Base-by-base conservation (phyloP, 2,888 invertebrate species). In the Asteroscopus sphinx region DNA sequence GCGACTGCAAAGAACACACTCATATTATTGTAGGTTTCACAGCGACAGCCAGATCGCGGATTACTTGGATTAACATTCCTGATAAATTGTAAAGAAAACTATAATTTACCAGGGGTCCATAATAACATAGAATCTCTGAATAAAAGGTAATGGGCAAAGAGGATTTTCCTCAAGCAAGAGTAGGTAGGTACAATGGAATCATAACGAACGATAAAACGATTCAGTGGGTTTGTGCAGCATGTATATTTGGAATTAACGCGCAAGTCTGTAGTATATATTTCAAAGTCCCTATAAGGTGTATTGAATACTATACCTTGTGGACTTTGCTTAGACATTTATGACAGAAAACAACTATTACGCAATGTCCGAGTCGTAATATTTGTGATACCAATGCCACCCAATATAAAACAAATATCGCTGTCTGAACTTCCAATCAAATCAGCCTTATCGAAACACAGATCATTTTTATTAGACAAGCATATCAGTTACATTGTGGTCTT, bases 1-100 rank as follows among this genome's bases (percentile, higher is more conserved):
- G 39, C 28, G 47, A 52, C 36, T 46, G 63, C 58, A 65, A 62
- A 70, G 42, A 51, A 64, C 40, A 41, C 26, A 32, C 37, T 51
- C 46, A 47, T 62, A 36, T 32, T 41, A 37, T 32, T 47, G 36
- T 16, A 47, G 32, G 25, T 54, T 9, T 64, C 13, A 40, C 12
- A 39, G 15, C 40, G 45, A 44, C 25, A 51, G 42, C 30, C 35
- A 52, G 33, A 62, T 62, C 16, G 17, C 13, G 15, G 48, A 56
- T 51, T 32, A 40, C 36, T 21, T 21, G n/a, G 12, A 33, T 21
- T 44, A 32, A 44, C 32, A 60, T 46, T 55, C 33, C 12, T 45
- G 30, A 30, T 36, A 15, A 40, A 53, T 48, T 60, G 25, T 32
- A 16, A 39, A 59, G 35, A 42, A 37, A 39, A 13, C 15, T 28